Base-by-base conservation (phyloP, 2,113 vertebrate genomes). In the Carettochelys insculpta region DNA sequence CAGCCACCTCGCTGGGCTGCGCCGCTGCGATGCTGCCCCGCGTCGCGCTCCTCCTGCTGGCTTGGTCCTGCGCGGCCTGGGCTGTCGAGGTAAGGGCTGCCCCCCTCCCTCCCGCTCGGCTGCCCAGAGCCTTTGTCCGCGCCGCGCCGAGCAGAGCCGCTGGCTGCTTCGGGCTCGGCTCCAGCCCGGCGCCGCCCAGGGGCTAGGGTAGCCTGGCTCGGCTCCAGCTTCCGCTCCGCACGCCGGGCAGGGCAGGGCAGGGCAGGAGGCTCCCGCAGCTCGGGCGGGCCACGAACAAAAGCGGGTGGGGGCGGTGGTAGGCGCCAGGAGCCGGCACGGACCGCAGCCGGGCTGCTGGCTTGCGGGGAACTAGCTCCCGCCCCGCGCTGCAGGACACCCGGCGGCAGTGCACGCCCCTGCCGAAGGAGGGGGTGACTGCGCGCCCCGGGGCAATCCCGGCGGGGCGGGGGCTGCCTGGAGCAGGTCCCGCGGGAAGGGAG, bases 1-100 rank as follows among this genome's bases (percentile, higher is more conserved):
- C 52, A 45, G 45, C 47, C 52, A 45, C 80, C 20, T 56, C 47
- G 53, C 24, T 5, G 34, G 16, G 6, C 16, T 10, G 41, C 20
- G 58, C 58, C 56, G 77, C 78, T 58, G 89, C 54, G 85, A 96
- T 96, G 96, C 83, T 94, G 85, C 94, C 92, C 34, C 93, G 90
- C 56, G 81, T 94, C 77, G 93, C 90, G 83, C 85, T 96, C 13
- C 54, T 96, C 38, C 83, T 96, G 82, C 78, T 94, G 87, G 90
- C 87, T 83, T 75, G 68, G 83, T 75, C 68, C 48, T 81, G 87
- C 79, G 79, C 87, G 54, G 85, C 89, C 29, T 76, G 53, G 53
- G 89, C 94, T 83, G 68, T 94, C 4, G 96, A 96, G 96, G 96
- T 96, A 94, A 94, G 92, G 25, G 56, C 47, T 24, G 29, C 48